phyloP scores from a whole-genome alignment of 2,888 invertebrate genomes.

The Euzophera pinguis region DNA sequence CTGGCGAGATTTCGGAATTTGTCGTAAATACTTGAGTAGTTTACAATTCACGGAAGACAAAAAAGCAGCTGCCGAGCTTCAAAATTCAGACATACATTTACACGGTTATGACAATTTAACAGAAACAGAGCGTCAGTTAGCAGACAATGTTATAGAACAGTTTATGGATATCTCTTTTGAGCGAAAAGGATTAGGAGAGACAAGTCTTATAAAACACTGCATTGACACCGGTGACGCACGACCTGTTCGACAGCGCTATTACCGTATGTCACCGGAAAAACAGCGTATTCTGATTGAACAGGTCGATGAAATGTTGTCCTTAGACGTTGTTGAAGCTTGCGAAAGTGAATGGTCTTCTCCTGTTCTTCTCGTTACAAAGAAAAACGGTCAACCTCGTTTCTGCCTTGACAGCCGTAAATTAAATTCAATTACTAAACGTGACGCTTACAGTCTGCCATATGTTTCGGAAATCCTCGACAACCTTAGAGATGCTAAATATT shows the following conservation, averaged over 20 bases:
- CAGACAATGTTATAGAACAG: background rate
- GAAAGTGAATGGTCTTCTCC: conserved; percentile 22
- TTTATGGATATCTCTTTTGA: background rate
- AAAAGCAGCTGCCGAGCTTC: too few species aligned
- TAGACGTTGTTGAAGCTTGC: conserved; percentile 19
- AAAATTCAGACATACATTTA: too few species aligned
- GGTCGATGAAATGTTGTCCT: background rate
- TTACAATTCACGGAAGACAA: too few species aligned
- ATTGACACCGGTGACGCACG: conserved; percentile 17
- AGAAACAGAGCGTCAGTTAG: background rate
- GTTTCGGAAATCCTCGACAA: conserved; percentile 30
- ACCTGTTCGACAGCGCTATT: conserved; percentile 4
- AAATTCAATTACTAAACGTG: conserved; percentile 12
- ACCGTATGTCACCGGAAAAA: conserved; percentile 21
- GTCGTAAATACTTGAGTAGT: too few species aligned
- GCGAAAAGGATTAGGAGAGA: conserved; percentile 18
- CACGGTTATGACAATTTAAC: background rate
- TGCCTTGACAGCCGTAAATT: conserved; percentile 26
- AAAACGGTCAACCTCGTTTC: conserved; percentile 20
- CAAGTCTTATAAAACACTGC: conserved; percentile 20
- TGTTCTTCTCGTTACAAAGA: conserved; percentile 17
- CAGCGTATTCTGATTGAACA: conserved; percentile 16
- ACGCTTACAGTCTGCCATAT: conserved; percentile 23
- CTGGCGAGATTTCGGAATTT: background rate
- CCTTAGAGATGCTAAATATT: conserved; percentile 24